These are phyloP conservation scores for Caerostris extrusa DNA, from an alignment of 1,140 invertebrate species.

Conservation along the genomic window DNA sequence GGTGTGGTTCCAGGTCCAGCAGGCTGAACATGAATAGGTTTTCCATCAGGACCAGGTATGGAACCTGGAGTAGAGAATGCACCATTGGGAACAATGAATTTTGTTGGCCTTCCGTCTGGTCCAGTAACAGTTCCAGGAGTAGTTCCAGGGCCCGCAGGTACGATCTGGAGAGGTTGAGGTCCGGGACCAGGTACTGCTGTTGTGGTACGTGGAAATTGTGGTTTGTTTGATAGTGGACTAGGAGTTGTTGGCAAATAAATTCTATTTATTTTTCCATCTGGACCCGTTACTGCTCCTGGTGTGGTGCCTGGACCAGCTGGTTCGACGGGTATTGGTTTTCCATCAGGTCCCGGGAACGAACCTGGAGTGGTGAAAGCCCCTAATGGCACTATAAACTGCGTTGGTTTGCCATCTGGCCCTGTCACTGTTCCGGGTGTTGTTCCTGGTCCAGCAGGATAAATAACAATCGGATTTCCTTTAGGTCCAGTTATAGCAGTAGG, in stretches of 20 bases:
- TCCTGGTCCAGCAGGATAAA: too few relatives aligned
- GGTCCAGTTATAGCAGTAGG: neutral
- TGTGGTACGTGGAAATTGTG: neutral
- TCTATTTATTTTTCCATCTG: conserved; percentile 1
- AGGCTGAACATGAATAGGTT: conserved; percentile 24
- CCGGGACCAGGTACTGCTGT: neutral
- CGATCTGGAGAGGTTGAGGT: neutral
- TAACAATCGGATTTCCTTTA: neutral
- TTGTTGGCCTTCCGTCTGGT: neutral
- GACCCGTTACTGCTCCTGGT: conserved; percentile 20
- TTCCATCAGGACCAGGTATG: conserved; percentile 23
- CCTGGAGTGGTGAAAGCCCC: neutral
- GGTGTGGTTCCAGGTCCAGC: conserved; percentile 47
- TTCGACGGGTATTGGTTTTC: neutral
- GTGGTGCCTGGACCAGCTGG: conserved; percentile 53
- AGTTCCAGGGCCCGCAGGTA: conserved; percentile 13
- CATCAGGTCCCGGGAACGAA: neutral
- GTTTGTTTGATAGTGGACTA: neutral
- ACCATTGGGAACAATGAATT: conserved; percentile 19
- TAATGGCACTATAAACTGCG: neutral
- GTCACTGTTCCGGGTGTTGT: neutral
- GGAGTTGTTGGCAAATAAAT: neutral
- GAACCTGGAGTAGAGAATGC: neutral
- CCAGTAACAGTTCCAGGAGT: conserved; percentile 34
- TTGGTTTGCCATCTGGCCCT: neutral